phyloP scores from a whole-genome alignment of 2,113 vertebrate genomes.

The Sander lucioperca region DNA sequence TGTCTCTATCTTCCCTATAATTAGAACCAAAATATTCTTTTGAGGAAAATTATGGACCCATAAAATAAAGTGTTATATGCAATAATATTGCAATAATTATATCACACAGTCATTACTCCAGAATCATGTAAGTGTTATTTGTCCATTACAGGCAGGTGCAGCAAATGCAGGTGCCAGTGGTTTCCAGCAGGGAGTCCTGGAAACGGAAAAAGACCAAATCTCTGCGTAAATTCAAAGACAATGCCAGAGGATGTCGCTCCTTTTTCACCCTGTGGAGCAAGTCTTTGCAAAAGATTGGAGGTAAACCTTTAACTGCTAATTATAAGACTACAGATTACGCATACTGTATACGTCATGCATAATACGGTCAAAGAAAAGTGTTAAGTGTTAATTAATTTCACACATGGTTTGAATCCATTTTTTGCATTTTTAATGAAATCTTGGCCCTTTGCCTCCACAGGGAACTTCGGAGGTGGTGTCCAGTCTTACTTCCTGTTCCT shows the following conservation, averaged over 20 bases:
- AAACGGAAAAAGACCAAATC: slow-evolving; percentile 59
- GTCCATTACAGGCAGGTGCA: slow-evolving; percentile 77
- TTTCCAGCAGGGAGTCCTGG: slow-evolving; percentile 77
- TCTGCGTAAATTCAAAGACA: slow-evolving; percentile 56
- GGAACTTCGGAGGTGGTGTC: slow-evolving; percentile 91
- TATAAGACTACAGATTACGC: not conserved
- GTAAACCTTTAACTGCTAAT: slow-evolving; percentile 51
- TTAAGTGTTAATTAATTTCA: not conserved
- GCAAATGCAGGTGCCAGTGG: slow-evolving; percentile 72
- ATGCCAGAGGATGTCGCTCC: slow-evolving; percentile 37
- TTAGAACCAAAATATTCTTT: not conserved
- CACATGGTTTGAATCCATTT: too few relatives aligned
- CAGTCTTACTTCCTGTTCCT: slow-evolving; percentile 90
- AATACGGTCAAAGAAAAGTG: not conserved
- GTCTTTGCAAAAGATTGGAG: slow-evolving; percentile 84
- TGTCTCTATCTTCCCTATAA: not conserved
- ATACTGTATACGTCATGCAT: not conserved
- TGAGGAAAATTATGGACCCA: not conserved
- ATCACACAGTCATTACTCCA: not conserved
- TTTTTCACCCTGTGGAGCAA: slow-evolving; percentile 80
- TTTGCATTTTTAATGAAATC: slow-evolving; percentile 3
- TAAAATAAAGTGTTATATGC: not conserved
- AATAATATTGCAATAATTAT: not conserved
- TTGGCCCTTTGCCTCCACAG: slow-evolving; percentile 66
- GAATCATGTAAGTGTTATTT: not conserved